Evolutionary conservation across 2,797 vertebrate species (phyloP).

Genomic region (Crax fasciolata): DNA sequence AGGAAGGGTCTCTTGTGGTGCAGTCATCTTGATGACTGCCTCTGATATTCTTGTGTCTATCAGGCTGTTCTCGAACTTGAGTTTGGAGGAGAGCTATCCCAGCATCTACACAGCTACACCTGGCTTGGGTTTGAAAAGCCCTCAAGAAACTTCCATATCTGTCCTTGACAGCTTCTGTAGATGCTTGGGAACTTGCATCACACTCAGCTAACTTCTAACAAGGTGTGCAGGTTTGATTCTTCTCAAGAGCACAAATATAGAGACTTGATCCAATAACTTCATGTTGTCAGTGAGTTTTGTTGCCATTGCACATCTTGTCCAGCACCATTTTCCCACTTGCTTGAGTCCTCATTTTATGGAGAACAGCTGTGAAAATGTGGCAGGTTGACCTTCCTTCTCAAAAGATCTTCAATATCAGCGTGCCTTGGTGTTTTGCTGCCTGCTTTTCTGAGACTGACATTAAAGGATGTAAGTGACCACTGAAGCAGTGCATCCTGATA

Average conservation of each 20-base stretch:
- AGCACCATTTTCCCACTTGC: neutral
- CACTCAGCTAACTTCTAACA: neutral
- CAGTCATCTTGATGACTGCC: neutral
- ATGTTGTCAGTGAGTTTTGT: neutral
- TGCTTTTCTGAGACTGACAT: neutral
- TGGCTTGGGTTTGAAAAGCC: neutral
- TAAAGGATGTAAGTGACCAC: neutral
- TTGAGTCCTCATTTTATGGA: neutral
- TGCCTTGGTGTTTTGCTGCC: neutral
- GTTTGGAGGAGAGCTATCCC: neutral
- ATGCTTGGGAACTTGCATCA: neutral
- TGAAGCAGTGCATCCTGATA: neutral
- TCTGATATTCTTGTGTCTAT: neutral
- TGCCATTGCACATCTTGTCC: neutral
- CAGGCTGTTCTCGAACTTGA: neutral
- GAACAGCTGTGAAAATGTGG: neutral
- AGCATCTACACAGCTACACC: neutral
- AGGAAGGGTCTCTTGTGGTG: neutral
- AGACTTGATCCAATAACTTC: neutral
- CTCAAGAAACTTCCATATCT: neutral
- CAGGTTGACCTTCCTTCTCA: neutral
- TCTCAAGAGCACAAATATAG: neutral
- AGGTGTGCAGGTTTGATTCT: neutral
- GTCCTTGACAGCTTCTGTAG: neutral
- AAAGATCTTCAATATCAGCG: neutral